phyloP scores from a whole-genome alignment of 2,888 invertebrate species.

The Archaeoteleia sp. region DNA sequence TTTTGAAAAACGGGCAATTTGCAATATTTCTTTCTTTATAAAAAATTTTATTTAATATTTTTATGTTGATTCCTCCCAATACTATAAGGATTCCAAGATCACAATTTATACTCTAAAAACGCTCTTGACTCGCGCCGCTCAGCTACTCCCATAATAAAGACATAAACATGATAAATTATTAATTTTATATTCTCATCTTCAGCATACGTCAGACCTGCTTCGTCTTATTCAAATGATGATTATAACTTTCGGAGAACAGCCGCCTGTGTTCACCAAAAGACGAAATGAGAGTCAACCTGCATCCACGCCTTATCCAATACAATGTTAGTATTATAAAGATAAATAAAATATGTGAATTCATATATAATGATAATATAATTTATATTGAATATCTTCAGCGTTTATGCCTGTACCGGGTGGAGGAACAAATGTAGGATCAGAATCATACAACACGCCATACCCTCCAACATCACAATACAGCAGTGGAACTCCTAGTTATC shows the following conservation, averaged over 20 bases:
- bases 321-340: constrained; percentile 70
- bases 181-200: no score
- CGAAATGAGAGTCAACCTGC: constrained; percentile 75
- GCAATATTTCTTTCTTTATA: constrained; percentile 2
- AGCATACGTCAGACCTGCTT: constrained; percentile 87
- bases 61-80: constrained; percentile 7
- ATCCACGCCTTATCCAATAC: constrained; percentile 77
- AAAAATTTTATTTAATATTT: neutral
- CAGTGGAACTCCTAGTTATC: constrained; percentile 57
- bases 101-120: no score
- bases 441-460: constrained; percentile 58
- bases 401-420: constrained; percentile 71
- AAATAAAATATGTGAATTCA: constrained; percentile 13
- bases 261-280: constrained; percentile 91
- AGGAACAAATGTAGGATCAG: constrained; percentile 45
- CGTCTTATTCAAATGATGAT: constrained; percentile 94
- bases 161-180: no score
- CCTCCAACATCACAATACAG: constrained; percentile 58
- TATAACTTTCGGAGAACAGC: constrained; percentile 94
- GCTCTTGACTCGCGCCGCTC: no score
- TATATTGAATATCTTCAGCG: constrained; percentile 63
- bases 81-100: no score
- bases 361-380: no score
- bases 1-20: no score
- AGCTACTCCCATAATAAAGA: no score